A percentile compares a stretch with the other conserved stretches of the same genome.
Evolutionary conservation across 64 coral and sea anemone species (phyloP).

Genomic region (Montipora cactus): DNA sequence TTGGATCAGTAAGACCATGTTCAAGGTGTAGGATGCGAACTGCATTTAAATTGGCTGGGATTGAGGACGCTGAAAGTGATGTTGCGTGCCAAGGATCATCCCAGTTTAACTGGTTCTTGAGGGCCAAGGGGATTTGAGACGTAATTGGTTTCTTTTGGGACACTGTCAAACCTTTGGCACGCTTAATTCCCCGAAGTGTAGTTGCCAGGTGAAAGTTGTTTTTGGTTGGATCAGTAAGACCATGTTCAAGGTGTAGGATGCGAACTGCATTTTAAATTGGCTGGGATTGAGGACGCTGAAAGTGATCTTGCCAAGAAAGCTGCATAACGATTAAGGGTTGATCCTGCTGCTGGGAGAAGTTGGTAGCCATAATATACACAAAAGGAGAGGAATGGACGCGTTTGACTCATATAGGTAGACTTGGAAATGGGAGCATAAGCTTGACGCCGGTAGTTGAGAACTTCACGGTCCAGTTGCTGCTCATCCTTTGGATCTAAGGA

Average conservation of each 20-base stretch:
- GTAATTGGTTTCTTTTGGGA: constrained; percentile 9
- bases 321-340: constrained; percentile 4
- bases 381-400: not conserved
- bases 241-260: constrained; percentile 13
- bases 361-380: constrained; percentile 8
- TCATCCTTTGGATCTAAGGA: constrained; percentile 24
- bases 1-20: not conserved
- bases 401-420: not conserved
- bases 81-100: not conserved
- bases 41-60: not conserved
- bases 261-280: not conserved
- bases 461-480: constrained; percentile 5
- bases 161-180: not conserved
- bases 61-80: not conserved
- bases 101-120: too few species aligned
- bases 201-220: not conserved
- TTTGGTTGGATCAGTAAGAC: constrained; percentile 3
- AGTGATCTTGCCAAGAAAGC: not conserved
- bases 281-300: not conserved
- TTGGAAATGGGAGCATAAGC: constrained; percentile 3
- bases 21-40: constrained; percentile 1
- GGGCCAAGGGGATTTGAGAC: not conserved
- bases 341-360: not conserved
- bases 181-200: not conserved
- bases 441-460: not conserved